Evolutionary conservation across 2,113 vertebrate species (phyloP).

Genomic region (Mobula hypostoma): DNA sequence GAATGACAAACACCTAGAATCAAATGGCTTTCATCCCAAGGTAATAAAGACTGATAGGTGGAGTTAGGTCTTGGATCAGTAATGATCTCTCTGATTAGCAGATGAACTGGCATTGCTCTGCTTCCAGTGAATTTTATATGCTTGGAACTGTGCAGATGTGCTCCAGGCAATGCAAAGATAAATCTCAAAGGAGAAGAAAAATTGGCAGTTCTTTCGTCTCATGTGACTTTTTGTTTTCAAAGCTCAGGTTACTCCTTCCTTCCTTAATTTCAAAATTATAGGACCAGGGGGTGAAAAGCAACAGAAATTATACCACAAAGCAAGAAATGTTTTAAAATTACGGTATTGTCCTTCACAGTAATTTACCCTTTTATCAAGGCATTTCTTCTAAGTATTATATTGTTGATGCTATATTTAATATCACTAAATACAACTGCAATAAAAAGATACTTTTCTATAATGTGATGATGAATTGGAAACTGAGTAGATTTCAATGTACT

Average conservation of each 20-base stretch:
- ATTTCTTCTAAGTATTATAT: neutral
- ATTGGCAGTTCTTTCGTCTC: neutral
- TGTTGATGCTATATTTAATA: neutral
- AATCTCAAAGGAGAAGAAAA: neutral
- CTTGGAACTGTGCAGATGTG: neutral
- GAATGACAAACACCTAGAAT: no score
- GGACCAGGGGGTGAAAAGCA: neutral
- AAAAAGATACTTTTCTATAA: neutral
- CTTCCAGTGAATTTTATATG: neutral
- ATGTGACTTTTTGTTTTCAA: neutral
- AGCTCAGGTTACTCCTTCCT: neutral
- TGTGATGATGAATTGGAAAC: neutral
- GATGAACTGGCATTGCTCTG: no score
- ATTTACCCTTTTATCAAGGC: neutral
- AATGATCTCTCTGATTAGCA: no score
- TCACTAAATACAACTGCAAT: neutral
- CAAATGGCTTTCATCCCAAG: no score
- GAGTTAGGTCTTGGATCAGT: no score
- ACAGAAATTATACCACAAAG: neutral
- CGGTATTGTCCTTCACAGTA: neutral
- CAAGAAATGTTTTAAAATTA: neutral
- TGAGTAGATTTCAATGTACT: neutral
- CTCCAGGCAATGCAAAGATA: neutral
- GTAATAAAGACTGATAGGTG: no score
- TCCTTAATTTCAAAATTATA: neutral